Evolutionary conservation across 2,888 invertebrate species (phyloP).

Genomic region (Didymodactylos carnosus): DNA sequence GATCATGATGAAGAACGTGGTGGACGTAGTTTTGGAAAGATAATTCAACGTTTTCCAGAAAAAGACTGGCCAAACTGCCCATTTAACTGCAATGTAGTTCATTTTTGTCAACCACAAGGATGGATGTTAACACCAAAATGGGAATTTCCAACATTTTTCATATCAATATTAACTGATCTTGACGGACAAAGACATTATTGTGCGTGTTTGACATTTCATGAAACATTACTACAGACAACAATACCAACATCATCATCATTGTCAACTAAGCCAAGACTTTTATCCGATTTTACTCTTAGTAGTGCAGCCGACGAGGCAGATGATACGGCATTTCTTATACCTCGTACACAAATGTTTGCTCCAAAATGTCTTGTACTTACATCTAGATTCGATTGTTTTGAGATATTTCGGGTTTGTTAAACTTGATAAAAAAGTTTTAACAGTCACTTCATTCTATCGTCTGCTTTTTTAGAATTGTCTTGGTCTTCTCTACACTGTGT

Average conservation of each 20-base stretch:
- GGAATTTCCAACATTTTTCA: conserved; percentile 80
- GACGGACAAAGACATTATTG: conserved; percentile 90
- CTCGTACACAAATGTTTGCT: conserved; percentile 42
- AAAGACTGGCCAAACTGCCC: conserved; percentile 87
- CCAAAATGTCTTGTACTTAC: conserved; percentile 89
- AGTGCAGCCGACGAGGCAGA: neutral
- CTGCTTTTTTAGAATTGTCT: conserved; percentile 53
- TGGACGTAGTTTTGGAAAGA: conserved; percentile 51
- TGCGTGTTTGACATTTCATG: conserved; percentile 85
- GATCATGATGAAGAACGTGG: conserved; percentile 80
- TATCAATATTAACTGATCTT: conserved; percentile 84
- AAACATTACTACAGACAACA: conserved; percentile 42
- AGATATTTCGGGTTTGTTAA: conserved; percentile 32
- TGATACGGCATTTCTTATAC: neutral
- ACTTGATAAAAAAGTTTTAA: neutral
- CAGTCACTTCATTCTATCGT: too few relatives aligned
- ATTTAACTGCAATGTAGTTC: conserved; percentile 84
- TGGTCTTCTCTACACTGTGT: conserved; percentile 85
- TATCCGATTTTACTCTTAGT: too few relatives aligned
- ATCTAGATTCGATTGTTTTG: conserved; percentile 77
- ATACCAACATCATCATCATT: neutral
- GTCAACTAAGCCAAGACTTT: too few relatives aligned
- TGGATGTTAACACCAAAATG: conserved; percentile 76
- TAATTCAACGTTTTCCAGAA: conserved; percentile 81
- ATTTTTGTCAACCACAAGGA: conserved; percentile 91